Base-by-base conservation (phyloP, 1,140 invertebrate genomes). In the Psilanteris sp. region DNA sequence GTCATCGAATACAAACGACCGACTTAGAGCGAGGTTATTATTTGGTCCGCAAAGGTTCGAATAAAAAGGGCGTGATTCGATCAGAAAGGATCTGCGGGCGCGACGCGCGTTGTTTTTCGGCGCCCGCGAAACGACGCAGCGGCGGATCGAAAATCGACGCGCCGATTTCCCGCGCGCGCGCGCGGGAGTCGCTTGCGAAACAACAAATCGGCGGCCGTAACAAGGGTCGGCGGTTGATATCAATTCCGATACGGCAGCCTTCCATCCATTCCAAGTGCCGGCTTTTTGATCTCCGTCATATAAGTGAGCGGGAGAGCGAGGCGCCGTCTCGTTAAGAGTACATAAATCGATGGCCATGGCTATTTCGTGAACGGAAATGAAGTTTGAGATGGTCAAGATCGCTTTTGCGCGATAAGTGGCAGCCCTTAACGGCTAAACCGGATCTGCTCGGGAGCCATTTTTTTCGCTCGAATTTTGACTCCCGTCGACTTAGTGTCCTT, bases 1-100 rank as follows among this genome's bases (percentile, higher is more conserved):
- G 79, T 83, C 77, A 80, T 84, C 86, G 87, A 88, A 88, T 88
- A 89, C 86, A 88, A 89, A 89, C 87, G 87, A 88, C 83, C 85
- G 79, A 88, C 82, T 89, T 89, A 89, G 87, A 89, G 84, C 87
- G 86, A 87, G 80, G 81, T 87, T 89, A 88, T 89, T 88, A 89
- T 88, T 89, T 87, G 84, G 80, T 78, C 50, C 34, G 59, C 31
- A 52, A n/a, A n/a, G 55, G 34, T 68, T 52, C 48, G 59, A 57
- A 72, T 61, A 71, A 71, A 72, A 59, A 48, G 50, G 41, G 54
- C 55, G 27, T 37, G 67, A 66, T 52, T 57, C 32, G 41, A 27
- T 52, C 24, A 62, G 44, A 20, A 66, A 71, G 36, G 24, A 67
- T 26, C n/a, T n/a, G n/a, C n/a, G n/a, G n/a, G n/a, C n/a, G n/a